Conservation (phyloP, 2,113 vertebrate species). For the Cebidichthys violaceus region DNA sequence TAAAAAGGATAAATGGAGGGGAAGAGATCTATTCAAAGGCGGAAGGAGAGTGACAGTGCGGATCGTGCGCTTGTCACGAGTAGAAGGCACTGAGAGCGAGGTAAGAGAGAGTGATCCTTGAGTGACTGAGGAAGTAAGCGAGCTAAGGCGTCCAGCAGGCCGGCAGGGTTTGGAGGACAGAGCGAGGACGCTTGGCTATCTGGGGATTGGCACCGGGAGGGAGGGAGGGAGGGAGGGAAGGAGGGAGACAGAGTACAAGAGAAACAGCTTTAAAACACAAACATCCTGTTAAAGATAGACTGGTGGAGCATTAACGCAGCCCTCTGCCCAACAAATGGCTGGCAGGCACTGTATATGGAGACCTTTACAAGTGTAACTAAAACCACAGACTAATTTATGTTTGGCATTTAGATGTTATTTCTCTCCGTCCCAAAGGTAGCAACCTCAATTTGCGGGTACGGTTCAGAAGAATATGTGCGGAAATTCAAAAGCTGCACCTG, state of each 20-base stretch:
- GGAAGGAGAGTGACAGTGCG: conserved; percentile 58
- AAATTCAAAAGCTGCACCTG: conserved; percentile 4
- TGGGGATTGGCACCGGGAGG: conserved; percentile 51
- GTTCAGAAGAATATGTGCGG: background rate
- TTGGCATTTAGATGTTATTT: conserved; percentile 57
- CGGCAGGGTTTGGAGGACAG: conserved; percentile 69
- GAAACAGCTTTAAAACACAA: conserved; percentile 51
- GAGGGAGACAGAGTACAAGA: conserved; percentile 17
- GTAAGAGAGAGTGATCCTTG: conserved; percentile 59
- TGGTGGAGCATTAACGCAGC: conserved; percentile 24
- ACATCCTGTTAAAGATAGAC: conserved; percentile 49
- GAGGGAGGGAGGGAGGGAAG: background rate
- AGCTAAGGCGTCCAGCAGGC: conserved; percentile 57
- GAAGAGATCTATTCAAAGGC: conserved; percentile 68
- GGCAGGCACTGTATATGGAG: conserved; percentile 34
- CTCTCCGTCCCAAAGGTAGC: background rate
- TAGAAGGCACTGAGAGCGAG: conserved; percentile 31
- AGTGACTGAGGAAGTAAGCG: conserved; percentile 66
- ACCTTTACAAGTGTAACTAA: conserved; percentile 58
- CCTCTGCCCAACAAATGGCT: conserved; percentile 36
- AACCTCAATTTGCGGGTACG: background rate
- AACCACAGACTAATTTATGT: conserved; percentile 39
- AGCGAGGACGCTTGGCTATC: conserved; percentile 62
- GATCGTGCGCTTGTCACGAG: conserved; percentile 55
- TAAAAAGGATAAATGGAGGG: conserved; percentile 67